These are phyloP conservation scores for Tichodroma muraria DNA, from an alignment of 2,113 vertebrate species.

Conservation along the genomic window DNA sequence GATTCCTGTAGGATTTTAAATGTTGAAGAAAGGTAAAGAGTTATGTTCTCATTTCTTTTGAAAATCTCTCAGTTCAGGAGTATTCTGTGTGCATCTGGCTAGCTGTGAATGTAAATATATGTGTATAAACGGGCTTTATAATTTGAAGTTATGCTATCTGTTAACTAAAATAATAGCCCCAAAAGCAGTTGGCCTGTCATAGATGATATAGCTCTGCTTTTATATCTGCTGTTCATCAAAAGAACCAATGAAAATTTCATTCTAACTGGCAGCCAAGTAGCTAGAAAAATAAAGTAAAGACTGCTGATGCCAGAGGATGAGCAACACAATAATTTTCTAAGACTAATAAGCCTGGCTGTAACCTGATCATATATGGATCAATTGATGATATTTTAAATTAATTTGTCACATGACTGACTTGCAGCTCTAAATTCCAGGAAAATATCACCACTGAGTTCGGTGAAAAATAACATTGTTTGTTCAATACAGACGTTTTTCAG, in stretches of 20 bases:
- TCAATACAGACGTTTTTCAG: slow-evolving; percentile 69
- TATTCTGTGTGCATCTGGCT: background rate
- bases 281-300: slow-evolving; percentile 37
- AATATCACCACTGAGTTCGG: slow-evolving; percentile 65
- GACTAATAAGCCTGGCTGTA: slow-evolving; percentile 67
- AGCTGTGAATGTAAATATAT: background rate
- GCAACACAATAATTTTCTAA: slow-evolving; percentile 70
- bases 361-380: slow-evolving; percentile 84
- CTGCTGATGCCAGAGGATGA: slow-evolving; percentile 59
- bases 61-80: background rate
- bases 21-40: background rate
- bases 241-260: slow-evolving; percentile 39
- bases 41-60: background rate
- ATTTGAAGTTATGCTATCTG: background rate
- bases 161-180: background rate
- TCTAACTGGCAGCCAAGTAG: slow-evolving; percentile 46
- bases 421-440: slow-evolving; percentile 73
- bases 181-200: background rate
- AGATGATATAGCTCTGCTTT: background rate
- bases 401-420: slow-evolving; percentile 85
- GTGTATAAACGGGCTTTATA: background rate
- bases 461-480: slow-evolving; percentile 74
- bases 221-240: slow-evolving; percentile 36
- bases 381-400: slow-evolving; percentile 82
- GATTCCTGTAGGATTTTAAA: background rate